Conservation (phyloP, 2,797 vertebrate species). For the Sphaeramia orbicularis region DNA sequence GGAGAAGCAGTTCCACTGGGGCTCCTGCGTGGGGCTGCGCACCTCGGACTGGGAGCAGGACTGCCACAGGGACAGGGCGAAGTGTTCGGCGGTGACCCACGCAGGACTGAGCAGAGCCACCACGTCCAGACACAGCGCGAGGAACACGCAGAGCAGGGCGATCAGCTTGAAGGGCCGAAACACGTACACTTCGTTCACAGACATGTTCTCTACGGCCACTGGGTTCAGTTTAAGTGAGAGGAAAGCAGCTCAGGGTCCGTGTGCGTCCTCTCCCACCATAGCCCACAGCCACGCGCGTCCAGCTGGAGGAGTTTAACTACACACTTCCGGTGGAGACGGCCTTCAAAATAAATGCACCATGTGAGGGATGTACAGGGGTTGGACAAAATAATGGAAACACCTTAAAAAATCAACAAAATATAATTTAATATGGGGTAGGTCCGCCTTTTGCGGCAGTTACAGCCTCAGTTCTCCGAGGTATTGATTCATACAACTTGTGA, state of each 20-base stretch:
- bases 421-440: no score
- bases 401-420: no score
- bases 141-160: constrained; percentile 86
- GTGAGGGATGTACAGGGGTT: no score
- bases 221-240: constrained; percentile 18
- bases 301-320: constrained; percentile 48
- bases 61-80: constrained; percentile 88
- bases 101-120: constrained; percentile 87
- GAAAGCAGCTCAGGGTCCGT: constrained; percentile 29
- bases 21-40: constrained; percentile 26
- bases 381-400: no score
- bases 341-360: constrained; percentile 64
- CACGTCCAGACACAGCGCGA: constrained; percentile 85
- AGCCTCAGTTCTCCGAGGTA: no score
- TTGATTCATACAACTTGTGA: no score
- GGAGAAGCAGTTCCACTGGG: constrained; percentile 84
- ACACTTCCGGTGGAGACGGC: constrained; percentile 41
- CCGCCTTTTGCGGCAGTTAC: no score
- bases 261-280: constrained; percentile 47
- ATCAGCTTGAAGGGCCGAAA: constrained; percentile 87
- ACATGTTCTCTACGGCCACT: constrained; percentile 74
- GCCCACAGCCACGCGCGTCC: constrained; percentile 17
- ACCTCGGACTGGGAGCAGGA: constrained; percentile 78
- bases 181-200: constrained; percentile 81
- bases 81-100: constrained; percentile 89